Percentiles rank a stretch among this genome's conserved stretches.
Conservation (phyloP, 2,113 vertebrate genomes). For the Ceyx melanurus region DNA sequence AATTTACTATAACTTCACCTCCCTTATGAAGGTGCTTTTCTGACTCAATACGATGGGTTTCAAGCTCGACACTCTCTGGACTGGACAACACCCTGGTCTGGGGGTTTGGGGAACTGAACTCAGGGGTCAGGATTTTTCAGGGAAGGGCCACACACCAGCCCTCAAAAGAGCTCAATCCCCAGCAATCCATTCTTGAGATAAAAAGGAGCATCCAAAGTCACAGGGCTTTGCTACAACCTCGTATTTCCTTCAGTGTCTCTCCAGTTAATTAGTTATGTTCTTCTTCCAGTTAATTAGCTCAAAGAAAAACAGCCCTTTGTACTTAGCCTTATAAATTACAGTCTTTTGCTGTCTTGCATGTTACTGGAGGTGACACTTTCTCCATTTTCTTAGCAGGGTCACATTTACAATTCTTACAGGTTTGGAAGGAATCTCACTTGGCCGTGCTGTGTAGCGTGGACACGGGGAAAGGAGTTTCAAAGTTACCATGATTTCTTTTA, state of each 20-base stretch:
- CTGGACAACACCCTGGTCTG: background rate
- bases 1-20: background rate
- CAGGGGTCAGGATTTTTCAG: background rate
- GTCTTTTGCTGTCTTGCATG: background rate
- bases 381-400: slow-evolving; percentile 36
- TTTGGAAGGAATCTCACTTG: background rate
- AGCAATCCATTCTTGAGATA: background rate
- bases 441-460: background rate
- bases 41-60: rapidly evolving
- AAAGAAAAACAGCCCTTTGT: slow-evolving; percentile 59
- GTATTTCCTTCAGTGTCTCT: background rate
- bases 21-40: background rate
- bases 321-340: slow-evolving; percentile 46
- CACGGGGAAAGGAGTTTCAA: background rate
- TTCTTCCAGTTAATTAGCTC: slow-evolving; percentile 58
- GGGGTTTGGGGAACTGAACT: rapidly evolving
- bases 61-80: rapidly evolving
- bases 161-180: background rate
- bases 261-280: slow-evolving; percentile 60
- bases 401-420: slow-evolving; percentile 38
- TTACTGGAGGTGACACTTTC: slow-evolving; percentile 2
- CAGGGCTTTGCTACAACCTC: slow-evolving; percentile 1
- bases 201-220: background rate
- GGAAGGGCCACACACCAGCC: background rate
- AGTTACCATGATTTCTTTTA: background rate